Evolutionary conservation across 2,113 vertebrate species (phyloP).

Genomic region (Muntiacus muntjak): DNA sequence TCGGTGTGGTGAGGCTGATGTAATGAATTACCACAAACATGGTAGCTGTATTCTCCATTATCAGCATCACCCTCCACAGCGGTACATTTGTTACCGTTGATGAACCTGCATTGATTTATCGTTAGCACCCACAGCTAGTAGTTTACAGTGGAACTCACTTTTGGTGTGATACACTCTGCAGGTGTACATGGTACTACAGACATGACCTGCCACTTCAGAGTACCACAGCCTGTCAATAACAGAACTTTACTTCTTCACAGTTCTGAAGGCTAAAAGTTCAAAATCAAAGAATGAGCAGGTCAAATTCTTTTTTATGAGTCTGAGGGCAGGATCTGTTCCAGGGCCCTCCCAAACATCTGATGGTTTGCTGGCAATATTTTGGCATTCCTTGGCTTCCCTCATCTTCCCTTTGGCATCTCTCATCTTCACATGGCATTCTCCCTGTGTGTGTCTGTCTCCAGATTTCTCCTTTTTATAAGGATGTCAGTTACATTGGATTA

Average conservation of each 20-base stretch:
- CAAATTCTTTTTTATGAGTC: background rate
- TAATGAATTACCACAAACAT: rapidly evolving
- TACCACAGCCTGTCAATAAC: rapidly evolving
- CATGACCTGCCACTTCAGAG: background rate
- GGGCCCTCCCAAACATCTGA: background rate
- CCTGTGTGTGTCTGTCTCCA: background rate
- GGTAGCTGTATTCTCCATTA: background rate
- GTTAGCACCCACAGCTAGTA: background rate
- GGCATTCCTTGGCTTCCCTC: background rate
- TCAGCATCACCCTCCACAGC: background rate
- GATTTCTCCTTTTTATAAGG: background rate
- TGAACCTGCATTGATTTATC: background rate
- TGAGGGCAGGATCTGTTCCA: background rate
- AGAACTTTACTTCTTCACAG: background rate
- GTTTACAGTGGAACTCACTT: background rate
- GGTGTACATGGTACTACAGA: background rate
- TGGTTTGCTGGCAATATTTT: background rate
- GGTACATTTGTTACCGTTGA: background rate
- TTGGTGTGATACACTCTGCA: background rate
- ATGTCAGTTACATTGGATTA: background rate
- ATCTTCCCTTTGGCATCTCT: background rate
- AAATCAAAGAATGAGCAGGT: background rate
- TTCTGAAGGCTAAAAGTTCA: background rate
- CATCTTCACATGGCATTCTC: background rate
- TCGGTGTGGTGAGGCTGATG: background rate